Conservation (phyloP, 2,797 vertebrate species). For the Sitta carolinensis region DNA sequence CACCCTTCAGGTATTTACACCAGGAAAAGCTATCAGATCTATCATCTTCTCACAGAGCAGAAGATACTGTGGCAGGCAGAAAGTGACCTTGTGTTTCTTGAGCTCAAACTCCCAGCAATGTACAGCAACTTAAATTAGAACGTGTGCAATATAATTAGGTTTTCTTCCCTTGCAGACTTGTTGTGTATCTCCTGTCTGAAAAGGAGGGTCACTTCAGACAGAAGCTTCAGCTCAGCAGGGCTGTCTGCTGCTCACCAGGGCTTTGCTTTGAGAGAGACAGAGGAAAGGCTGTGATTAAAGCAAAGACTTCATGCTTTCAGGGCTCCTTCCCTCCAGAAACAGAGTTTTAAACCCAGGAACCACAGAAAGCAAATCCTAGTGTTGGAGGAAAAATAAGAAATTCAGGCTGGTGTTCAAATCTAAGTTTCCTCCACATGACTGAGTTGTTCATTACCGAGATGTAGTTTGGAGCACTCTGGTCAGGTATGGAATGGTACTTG, state of each 20-base stretch:
- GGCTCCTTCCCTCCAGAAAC: conserved; percentile 32
- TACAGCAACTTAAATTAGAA: conserved; percentile 55
- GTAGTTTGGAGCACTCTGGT: background rate
- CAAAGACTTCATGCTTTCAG: background rate
- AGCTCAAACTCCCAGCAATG: conserved; percentile 5
- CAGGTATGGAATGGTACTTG: background rate
- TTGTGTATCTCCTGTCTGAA: conserved; percentile 23
- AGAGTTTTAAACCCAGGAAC: background rate
- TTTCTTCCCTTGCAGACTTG: conserved; percentile 22
- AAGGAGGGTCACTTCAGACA: conserved; percentile 45
- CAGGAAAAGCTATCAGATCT: background rate
- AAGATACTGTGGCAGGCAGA: background rate
- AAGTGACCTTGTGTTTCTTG: conserved; percentile 8
- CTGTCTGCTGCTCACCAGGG: background rate
- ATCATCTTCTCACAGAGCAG: background rate
- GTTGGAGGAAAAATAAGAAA: background rate
- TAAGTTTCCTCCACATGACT: background rate
- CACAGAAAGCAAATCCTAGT: conserved; percentile 1
- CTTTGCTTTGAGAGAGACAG: conserved; percentile 3
- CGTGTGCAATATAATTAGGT: conserved; percentile 54
- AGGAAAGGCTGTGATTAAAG: conserved; percentile 42
- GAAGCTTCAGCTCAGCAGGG: conserved; percentile 6
- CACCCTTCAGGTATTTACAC: background rate
- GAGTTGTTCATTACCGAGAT: background rate
- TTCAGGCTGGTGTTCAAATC: background rate